Conservation (phyloP, 2,888 invertebrate species). For the Aleiodes leptofemur region DNA sequence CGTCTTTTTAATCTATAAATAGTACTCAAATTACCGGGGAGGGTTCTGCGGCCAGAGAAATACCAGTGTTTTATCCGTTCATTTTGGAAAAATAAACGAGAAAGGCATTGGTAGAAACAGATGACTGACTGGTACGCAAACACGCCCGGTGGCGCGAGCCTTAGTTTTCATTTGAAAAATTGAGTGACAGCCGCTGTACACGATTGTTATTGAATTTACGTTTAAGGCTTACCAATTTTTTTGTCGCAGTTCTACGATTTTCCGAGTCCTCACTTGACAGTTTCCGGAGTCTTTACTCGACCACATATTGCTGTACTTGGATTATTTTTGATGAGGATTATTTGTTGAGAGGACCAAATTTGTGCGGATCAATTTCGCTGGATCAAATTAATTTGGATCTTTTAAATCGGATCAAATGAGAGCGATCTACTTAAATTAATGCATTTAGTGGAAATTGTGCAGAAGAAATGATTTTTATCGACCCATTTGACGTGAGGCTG, state of each 20-base stretch:
- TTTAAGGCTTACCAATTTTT: conserved; percentile 70
- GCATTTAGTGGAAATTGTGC: too few relatives aligned
- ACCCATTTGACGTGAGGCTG: not conserved
- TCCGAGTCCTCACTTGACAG: conserved; percentile 63
- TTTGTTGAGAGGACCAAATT: too few relatives aligned
- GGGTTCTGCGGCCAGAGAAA: conserved; percentile 60
- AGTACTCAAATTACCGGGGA: conserved; percentile 66
- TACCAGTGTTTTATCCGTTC: conserved; percentile 69
- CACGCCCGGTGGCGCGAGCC: conserved; percentile 60
- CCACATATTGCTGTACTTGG: too few relatives aligned
- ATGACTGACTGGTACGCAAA: conserved; percentile 67
- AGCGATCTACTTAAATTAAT: too few relatives aligned
- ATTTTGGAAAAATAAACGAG: conserved; percentile 74
- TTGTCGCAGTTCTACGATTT: conserved; percentile 63
- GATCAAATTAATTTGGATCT: too few relatives aligned
- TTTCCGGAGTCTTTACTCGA: conserved; percentile 32
- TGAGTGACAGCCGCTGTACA: conserved; percentile 69
- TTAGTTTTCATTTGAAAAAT: conserved; percentile 16
- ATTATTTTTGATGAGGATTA: too few relatives aligned
- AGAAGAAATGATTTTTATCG: conserved; percentile 28
- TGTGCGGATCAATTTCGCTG: too few relatives aligned
- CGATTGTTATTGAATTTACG: conserved; percentile 74
- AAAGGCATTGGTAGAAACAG: conserved; percentile 64
- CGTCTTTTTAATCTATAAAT: conserved; percentile 66
- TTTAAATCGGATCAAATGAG: too few relatives aligned